These are phyloP conservation scores for Macrosteles quadrilineatus DNA, from an alignment of 1,140 invertebrate genomes.

Conservation along the genomic window DNA sequence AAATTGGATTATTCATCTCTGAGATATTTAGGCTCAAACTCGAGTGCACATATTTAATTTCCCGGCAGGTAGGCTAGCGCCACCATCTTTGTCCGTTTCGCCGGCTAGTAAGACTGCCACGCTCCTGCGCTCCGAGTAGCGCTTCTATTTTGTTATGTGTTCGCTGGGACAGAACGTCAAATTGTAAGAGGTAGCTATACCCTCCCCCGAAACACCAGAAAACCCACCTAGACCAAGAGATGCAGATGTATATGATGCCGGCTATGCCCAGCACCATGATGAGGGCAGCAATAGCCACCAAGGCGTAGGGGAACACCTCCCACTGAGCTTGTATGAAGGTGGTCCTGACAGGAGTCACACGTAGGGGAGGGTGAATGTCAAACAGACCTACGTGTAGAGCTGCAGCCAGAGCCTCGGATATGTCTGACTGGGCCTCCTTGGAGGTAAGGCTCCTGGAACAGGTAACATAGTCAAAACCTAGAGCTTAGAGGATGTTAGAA, in stretches of 20 bases:
- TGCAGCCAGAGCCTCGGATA: slow-evolving; percentile 65
- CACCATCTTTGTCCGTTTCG: no score
- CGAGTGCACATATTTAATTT: no score
- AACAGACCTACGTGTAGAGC: slow-evolving; percentile 65
- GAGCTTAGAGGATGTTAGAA: background rate
- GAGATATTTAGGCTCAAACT: no score
- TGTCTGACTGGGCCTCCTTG: slow-evolving; percentile 56
- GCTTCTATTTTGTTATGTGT: no score
- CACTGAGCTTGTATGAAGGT: slow-evolving; percentile 62
- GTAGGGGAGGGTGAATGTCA: slow-evolving; percentile 66
- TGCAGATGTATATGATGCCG: slow-evolving; percentile 88
- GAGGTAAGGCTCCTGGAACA: background rate
- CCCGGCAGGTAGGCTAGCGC: no score
- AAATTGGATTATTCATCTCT: no score
- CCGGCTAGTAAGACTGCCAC: no score
- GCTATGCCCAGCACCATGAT: slow-evolving; percentile 84
- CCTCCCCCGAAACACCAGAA: slow-evolving; percentile 72
- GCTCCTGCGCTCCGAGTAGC: no score
- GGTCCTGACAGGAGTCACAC: slow-evolving; percentile 52
- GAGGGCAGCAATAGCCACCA: slow-evolving; percentile 82
- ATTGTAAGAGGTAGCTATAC: slow-evolving; percentile 73
- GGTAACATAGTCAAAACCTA: background rate
- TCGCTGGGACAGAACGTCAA: no score
- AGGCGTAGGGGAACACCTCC: slow-evolving; percentile 80
- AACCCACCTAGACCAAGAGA: slow-evolving; percentile 83